Evolutionary conservation across 2,888 invertebrate species (phyloP), one percentile per base, ranked within the genome.

Genomic region (Ormyrus rosae): DNA sequence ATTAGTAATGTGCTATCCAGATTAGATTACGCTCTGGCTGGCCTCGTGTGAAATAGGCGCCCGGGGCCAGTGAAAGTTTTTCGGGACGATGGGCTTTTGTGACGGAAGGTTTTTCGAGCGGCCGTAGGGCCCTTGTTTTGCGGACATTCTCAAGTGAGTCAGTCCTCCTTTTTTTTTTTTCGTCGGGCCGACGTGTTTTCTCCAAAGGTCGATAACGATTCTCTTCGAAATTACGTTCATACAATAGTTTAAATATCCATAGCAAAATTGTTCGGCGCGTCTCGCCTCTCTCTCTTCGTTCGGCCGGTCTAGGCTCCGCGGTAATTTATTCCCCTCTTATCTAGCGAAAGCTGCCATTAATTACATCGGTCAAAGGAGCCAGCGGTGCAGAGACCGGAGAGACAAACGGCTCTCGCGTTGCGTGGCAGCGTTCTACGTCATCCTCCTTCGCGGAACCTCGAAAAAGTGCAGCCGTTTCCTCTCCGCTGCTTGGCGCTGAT

Each of bases 1-100:
- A 70, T 70, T 70, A 60, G 70, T 70, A 70, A 70, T 58, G 70
- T 13, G 58, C 13, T 8, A 51, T 34, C 19, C 13, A 51, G 65
- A 65, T 64, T 64, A 64, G 64, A 64, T 64, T 64, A 64, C 48
- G n/a, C 19, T 19, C 19, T 19, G 19, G 19, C 19, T 19, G 19
- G 19, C 19, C 19, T 19, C 19, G 19, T 19, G 19, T 19, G 19
- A 19, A 19, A 19, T 19, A 19, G 19, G 19, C 19, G 19, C 19
- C 19, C 19, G 19, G 19, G 19, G 2, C 19, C 19, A 19, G 19
- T 19, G 19, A 19, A 19, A 19, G 19, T 19, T 19, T 19, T 19
- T 19, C 19, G 19, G 19, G 19, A 19, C 19, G 19, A 19, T 19
- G 19, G 19, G 19, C 19, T 19, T 19, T 19, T 19, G 19, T 19